Conservation (phyloP, 1,140 invertebrate genomes). For the Chionoecetes opilio region DNA sequence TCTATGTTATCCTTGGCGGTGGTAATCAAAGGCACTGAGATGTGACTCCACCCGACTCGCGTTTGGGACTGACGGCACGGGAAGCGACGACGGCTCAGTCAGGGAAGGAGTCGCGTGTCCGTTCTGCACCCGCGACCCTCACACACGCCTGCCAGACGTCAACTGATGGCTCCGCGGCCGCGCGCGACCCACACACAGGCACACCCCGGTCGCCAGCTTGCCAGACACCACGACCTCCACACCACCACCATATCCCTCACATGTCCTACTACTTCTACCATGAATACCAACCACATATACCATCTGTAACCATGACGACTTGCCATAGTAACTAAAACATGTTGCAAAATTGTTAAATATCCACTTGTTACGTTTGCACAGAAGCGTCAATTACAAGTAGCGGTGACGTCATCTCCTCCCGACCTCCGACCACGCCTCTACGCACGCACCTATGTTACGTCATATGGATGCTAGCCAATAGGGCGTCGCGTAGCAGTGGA, state of each 20-base stretch:
- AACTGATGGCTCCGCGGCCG: constrained; percentile 61
- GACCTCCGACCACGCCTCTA: constrained; percentile 40
- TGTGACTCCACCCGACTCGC: background rate
- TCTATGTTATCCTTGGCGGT: background rate
- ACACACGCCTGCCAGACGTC: constrained; percentile 69
- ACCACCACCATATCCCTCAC: background rate
- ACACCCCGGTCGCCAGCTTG: background rate
- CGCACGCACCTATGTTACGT: constrained; percentile 36
- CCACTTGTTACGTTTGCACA: too few species aligned
- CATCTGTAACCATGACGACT: too few species aligned
- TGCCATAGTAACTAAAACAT: too few species aligned
- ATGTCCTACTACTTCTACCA: too few species aligned
- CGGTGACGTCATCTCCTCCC: constrained; percentile 58
- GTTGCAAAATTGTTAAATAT: too few species aligned
- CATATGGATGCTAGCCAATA: constrained; percentile 52
- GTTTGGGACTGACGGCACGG: background rate
- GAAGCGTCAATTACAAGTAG: too few species aligned
- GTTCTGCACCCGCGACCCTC: background rate
- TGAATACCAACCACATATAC: too few species aligned
- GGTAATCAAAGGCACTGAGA: background rate
- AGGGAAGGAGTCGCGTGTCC: background rate
- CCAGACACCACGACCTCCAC: background rate
- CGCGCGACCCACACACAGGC: constrained; percentile 52
- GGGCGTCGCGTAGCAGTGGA: background rate
- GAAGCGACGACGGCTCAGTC: background rate